Conservation (phyloP, 1,140 invertebrate genomes). For the Trachelipus rathkii region DNA sequence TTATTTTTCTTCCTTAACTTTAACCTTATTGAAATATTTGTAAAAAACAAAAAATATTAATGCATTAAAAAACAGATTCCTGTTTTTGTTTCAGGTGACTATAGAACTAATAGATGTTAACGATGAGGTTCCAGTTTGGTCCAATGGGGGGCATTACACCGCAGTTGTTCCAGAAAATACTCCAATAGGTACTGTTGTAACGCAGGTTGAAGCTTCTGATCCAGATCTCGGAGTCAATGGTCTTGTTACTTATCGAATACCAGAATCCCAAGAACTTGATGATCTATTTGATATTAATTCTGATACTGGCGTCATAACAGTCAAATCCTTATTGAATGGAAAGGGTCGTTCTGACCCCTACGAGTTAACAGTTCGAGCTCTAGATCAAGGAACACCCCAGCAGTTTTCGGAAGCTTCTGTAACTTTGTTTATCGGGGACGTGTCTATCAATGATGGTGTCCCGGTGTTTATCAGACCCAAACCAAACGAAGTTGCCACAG, state of each 20-base stretch:
- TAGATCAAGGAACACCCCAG: constrained; percentile 62
- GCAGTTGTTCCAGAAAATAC: constrained; percentile 52
- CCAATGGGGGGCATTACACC: constrained; percentile 47
- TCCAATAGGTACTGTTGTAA: constrained; percentile 47
- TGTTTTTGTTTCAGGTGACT: constrained; percentile 52
- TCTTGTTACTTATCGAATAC: constrained; percentile 51
- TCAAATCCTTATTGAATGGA: constrained; percentile 63
- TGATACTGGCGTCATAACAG: constrained; percentile 64
- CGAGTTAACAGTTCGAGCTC: constrained; percentile 62
- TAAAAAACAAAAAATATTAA: no score
- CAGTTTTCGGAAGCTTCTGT: constrained; percentile 62
- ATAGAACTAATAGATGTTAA: constrained; percentile 76
- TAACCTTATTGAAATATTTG: no score
- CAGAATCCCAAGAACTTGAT: constrained; percentile 43
- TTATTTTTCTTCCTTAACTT: no score
- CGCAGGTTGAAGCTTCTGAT: constrained; percentile 41
- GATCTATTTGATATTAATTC: constrained; percentile 64
- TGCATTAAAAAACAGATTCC: no score
- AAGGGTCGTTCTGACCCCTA: constrained; percentile 73
- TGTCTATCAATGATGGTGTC: constrained; percentile 76
- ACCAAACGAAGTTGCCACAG: constrained; percentile 63
- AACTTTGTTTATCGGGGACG: constrained; percentile 69
- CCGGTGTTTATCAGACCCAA: constrained; percentile 68
- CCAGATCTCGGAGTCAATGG: constrained; percentile 56
- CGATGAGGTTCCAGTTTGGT: constrained; percentile 66